A percentile compares a stretch with the other conserved stretches of the same genome.
phyloP scores from a whole-genome alignment of 2,797 vertebrate species.

The Natrix natrix region DNA sequence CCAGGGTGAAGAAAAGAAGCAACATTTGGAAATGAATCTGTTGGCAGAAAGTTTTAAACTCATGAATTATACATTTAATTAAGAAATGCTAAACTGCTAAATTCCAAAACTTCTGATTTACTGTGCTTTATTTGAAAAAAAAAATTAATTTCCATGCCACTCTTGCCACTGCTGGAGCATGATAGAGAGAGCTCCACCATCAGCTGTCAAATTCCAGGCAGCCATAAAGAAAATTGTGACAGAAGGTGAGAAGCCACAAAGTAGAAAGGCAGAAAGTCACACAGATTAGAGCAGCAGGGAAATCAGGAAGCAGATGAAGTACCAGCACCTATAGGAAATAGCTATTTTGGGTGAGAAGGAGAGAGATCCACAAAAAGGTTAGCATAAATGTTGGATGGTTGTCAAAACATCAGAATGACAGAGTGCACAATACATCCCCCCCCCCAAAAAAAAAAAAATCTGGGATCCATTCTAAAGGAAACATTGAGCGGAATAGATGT shows the following conservation, averaged over 20 bases:
- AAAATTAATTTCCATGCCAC: constrained; percentile 43
- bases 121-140: constrained; percentile 41
- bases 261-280: background rate
- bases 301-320: background rate
- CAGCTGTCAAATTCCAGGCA: background rate
- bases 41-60: constrained; percentile 60
- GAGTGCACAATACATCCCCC: no score
- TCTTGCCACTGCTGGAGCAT: constrained; percentile 9
- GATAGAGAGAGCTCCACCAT: background rate
- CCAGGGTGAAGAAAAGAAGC: constrained; percentile 22
- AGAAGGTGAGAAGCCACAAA: background rate
- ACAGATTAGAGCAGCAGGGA: background rate
- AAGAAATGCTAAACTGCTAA: constrained; percentile 67
- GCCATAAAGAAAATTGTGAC: fast-evolving
- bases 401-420: background rate
- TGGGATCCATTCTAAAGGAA: background rate
- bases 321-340: background rate
- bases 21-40: constrained; percentile 66
- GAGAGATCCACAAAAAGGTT: background rate
- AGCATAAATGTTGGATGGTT: background rate
- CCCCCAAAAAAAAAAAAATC: background rate
- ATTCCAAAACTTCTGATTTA: constrained; percentile 65
- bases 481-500: background rate
- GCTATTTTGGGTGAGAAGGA: background rate
- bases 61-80: constrained; percentile 79